phyloP scores from a whole-genome alignment of 1,140 invertebrate genomes.

The Wasmannia auropunctata region DNA sequence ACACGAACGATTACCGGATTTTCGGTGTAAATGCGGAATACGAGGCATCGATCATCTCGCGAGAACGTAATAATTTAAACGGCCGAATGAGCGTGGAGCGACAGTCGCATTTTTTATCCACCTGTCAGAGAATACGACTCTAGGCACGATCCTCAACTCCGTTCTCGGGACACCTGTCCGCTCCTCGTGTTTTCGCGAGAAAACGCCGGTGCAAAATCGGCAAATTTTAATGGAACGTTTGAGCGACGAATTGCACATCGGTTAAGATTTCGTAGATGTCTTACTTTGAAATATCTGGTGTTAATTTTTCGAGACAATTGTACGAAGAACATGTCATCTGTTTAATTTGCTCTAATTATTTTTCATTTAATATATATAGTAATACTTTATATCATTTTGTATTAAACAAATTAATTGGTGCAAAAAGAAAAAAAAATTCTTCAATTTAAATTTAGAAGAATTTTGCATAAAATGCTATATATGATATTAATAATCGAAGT shows the following conservation, averaged over 20 bases:
- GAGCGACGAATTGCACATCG: neutral
- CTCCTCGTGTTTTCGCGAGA: slow-evolving; percentile 1
- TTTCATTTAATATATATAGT: neutral
- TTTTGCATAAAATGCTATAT: neutral
- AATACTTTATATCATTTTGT: neutral
- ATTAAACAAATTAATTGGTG: neutral
- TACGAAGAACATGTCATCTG: neutral
- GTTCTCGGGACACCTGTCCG: slow-evolving; percentile 45
- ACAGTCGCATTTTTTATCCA: slow-evolving; percentile 52
- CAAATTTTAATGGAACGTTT: slow-evolving; percentile 17
- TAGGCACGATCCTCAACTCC: slow-evolving; percentile 47
- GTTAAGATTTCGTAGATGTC: neutral
- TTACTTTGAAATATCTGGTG: neutral
- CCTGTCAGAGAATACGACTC: slow-evolving; percentile 15
- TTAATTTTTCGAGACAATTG: neutral
- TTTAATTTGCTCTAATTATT: neutral
- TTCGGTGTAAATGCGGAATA: slow-evolving; percentile 49
- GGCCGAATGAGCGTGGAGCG: slow-evolving; percentile 24
- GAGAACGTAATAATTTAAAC: slow-evolving; percentile 54
- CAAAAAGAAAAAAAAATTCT: neutral
- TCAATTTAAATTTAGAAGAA: too few relatives aligned
- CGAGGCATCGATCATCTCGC: slow-evolving; percentile 57
- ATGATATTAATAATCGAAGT: neutral
- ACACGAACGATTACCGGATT: slow-evolving; percentile 52
- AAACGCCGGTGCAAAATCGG: neutral